phyloP scores from a whole-genome alignment of 2,888 invertebrate species.

The Mythimna pallens region DNA sequence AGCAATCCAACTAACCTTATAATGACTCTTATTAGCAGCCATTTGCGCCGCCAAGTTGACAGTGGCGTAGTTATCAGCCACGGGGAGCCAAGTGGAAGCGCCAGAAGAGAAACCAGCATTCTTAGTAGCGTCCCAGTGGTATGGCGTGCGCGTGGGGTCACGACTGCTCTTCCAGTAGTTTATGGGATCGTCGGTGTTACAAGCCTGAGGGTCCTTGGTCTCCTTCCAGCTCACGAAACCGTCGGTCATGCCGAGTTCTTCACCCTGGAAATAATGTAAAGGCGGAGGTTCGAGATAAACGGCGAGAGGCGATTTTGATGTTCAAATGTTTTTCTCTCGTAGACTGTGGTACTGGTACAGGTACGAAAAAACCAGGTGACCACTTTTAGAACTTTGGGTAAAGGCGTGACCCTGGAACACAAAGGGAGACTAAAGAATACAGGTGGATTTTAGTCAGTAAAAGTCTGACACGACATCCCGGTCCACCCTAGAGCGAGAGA shows the following conservation, averaged over 20 bases:
- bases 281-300: no score
- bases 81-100: constrained; percentile 90
- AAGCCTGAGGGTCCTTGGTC: constrained; percentile 92
- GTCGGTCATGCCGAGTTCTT: constrained; percentile 95
- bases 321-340: no score
- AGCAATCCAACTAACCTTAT: constrained; percentile 74
- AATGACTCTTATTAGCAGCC: constrained; percentile 85
- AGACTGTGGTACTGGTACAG: no score
- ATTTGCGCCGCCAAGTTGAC: constrained; percentile 91
- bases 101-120: constrained; percentile 88
- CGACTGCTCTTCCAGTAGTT: constrained; percentile 91
- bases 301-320: neutral
- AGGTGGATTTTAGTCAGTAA: no score
- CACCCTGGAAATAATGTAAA: constrained; percentile 91
- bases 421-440: no score
- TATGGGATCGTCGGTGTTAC: constrained; percentile 91
- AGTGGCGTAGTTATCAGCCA: constrained; percentile 90
- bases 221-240: constrained; percentile 91
- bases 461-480: no score
- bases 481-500: no score
- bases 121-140: constrained; percentile 91
- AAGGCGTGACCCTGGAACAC: no score
- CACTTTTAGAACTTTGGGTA: no score
- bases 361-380: no score
- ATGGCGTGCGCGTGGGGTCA: constrained; percentile 92